Base-by-base conservation (phyloP, 1,140 invertebrate species). In the Drosophila albomicans region DNA sequence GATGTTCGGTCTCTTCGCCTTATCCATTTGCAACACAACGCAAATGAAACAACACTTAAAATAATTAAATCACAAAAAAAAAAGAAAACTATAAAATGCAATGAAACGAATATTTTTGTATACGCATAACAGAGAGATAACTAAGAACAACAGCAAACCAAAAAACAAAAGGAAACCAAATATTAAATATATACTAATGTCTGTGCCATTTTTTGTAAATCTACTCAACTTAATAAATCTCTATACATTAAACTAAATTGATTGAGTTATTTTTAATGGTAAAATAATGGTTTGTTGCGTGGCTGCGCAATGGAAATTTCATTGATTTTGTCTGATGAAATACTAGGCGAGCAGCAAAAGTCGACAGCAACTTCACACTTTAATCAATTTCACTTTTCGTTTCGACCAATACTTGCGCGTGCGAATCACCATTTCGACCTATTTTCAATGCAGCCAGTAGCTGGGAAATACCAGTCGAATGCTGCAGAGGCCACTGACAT, bases 121-220 rank as follows among this genome's bases (percentile, higher is more conserved):
- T 84, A 89, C 70, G 85, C 62, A 66, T 73, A 84, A 58, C 56
- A 78, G 38, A 52, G 11, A 57, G 11, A 57, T 38, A 54, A 30
- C 74, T 35, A 63, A 68, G 59, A 70, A 64, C 32, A 64, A 5
- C 8, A 38, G 35, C 35, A 6, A 63, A 71, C 61, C 43, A 61
- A 74, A 70, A 85, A 81, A 75, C 2, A 38, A 38, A 38, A 38
- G 10, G 61, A 88, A 82, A 75, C 28, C 48, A 62, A 87, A 85
- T 65, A 62, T 48, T 67, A 79, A 75, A 72, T 75, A 81, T 74
- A 46, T 81, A 81, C 79, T 85, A 78, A 86, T 82, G 72, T 65
- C 72, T 72, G 84, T 89, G 84, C 84, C 84, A 88, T 88, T 80
- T 79, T 85, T 81, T 86, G 82, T 81, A 86, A 86, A 86, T 62